Percentiles rank a stretch among this genome's conserved stretches.
Conservation (phyloP, 2,888 invertebrate genomes). For the Parapristionchus giblindavisi region DNA sequence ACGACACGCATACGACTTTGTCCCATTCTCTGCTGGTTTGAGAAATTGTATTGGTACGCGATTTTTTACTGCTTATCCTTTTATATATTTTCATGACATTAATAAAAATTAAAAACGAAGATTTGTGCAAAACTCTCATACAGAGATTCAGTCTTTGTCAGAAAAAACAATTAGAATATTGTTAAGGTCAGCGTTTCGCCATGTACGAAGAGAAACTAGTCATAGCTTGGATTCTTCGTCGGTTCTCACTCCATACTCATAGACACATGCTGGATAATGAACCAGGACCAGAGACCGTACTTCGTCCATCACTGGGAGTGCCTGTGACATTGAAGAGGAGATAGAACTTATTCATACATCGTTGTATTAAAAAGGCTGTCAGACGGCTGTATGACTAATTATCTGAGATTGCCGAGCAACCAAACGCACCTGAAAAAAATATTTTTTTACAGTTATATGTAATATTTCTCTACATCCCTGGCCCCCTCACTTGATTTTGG, state of each 20-base stretch:
- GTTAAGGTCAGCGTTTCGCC: constrained; percentile 42
- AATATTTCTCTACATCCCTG: too few relatives aligned
- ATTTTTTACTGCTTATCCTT: too few relatives aligned
- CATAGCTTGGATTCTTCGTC: constrained; percentile 39
- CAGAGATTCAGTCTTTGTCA: not conserved
- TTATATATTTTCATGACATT: not conserved
- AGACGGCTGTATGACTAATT: too few relatives aligned
- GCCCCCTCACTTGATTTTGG: too few relatives aligned
- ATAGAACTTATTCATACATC: too few relatives aligned
- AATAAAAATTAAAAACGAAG: not conserved
- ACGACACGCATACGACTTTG: constrained; percentile 42
- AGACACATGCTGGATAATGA: constrained; percentile 24
- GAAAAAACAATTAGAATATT: not conserved
- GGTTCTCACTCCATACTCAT: constrained; percentile 36
- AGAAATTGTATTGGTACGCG: constrained; percentile 42
- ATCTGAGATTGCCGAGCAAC: too few relatives aligned
- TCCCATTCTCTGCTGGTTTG: constrained; percentile 42
- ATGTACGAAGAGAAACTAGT: constrained; percentile 41
- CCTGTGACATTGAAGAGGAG: constrained; percentile 33
- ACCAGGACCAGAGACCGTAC: constrained; percentile 21
- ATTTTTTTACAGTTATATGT: too few relatives aligned
- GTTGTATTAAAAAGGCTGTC: too few relatives aligned
- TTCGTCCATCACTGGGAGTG: constrained; percentile 32
- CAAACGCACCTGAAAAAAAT: too few relatives aligned
- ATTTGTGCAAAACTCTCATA: not conserved